Evolutionary conservation across 2,797 vertebrate genomes (phyloP), one percentile per base, ranked within the genome.

Genomic region (Petrocephalus schoutedeni): DNA sequence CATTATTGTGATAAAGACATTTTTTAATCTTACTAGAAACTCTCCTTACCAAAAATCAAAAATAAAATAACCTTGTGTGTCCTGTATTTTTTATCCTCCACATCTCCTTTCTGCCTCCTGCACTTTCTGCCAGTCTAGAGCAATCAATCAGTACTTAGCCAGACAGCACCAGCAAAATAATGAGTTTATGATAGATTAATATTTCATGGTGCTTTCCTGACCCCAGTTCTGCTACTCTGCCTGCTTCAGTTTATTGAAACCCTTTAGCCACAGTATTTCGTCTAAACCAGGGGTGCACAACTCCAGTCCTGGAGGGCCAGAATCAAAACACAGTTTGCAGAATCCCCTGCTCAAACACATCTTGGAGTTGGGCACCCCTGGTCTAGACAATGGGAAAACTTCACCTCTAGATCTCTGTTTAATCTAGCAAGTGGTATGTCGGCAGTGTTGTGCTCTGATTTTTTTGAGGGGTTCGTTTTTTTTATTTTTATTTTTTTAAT

Each of bases 141-240:
- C 92, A 91, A 95, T 95, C 94, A 93, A 93, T 94, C 95, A 93
- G 85, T 89, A 89, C 93, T 93, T 91, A 94, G 91, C 91, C 90
- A 89, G 91, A 89, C 93, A 90, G 67, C 90, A 84, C 90, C 91
- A 59, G 90, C n/a, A 56, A 93, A 94, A 93, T 94, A 94, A 95
- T 93, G 93, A 94, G 93, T 92, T 91, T 93, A 94, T 92, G 91
- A 92, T 89, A 89, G 92, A 93, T 92, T 90, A 92, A 94, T 94
- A 93, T 95, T 92, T 94, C 91, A 92, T 89, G 54, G 61, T 71
- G 86, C 21, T 90, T 64, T 87, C 87, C 89, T 89, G 86, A 91
- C 88, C 89, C 91, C 89, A 89, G 87, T 90, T 88, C 84, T 85
- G 86, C 53, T 89, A n/a, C 9, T 91, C 28, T 90, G 91, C 91